Evolutionary conservation across 2,888 invertebrate genomes (phyloP), one percentile per base, ranked within the genome.

Genomic region (Heliconius ethilla): DNA sequence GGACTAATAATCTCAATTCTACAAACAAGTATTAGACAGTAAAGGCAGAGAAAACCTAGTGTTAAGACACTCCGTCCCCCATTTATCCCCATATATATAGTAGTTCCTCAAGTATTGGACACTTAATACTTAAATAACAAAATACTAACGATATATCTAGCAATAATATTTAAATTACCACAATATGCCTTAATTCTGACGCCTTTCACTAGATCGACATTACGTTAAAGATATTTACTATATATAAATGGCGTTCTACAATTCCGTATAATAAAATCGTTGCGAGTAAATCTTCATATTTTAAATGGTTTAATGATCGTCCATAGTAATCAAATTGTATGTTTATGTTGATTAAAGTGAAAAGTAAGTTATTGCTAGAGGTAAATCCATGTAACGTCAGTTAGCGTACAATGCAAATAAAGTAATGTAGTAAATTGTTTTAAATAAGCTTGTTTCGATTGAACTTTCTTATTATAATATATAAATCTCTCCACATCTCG

Each of bases 291-390:
- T 81, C 81, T 81, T 79, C 79, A 81, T 80, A 82, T 82, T 82
- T 82, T 78, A 82, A 78, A 72, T 75, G 62, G 63, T 81, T 81
- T 81, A 82, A 80, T 79, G 79, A 77, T 70, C 80, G 77, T 40
- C 66, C 40, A 70, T 79, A 78, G 79, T 82, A 77, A 80, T 81
- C 82, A 77, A 80, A 59, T 77, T 55, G 66, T 67, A 75, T 77
- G 80, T 82, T 82, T 82, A 82, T 81, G 81, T 77, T 82, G 81
- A 82, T 81, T 82, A 78, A 79, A 75, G 75, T 74, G 75, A 80
- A 77, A 80, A 40, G 22, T 45, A 70, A 81, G 74, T 81, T 80
- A 82, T 79, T 78, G 75, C 66, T 40, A 18, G 51, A 59, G 67
- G 40, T 76, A 78, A 78, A 75, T 69, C 70, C 63, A 78, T 78